Evolutionary conservation across 2,113 vertebrate species (phyloP).

Genomic region (Etheostoma spectabile): DNA sequence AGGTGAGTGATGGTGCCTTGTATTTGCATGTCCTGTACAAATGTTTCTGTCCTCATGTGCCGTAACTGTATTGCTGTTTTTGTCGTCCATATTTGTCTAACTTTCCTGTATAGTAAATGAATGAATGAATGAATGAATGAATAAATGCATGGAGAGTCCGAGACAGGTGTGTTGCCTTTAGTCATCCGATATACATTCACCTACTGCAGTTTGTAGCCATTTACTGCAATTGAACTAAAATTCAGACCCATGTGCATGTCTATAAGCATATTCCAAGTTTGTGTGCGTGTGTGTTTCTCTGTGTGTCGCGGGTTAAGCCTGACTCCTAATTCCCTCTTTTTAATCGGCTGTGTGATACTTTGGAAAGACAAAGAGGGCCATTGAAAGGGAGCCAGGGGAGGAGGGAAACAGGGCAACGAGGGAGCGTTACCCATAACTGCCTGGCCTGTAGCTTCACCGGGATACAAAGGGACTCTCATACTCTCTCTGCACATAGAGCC

Average conservation of each 20-base stretch:
- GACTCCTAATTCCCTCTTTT: slow-evolving; percentile 84
- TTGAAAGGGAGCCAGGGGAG: slow-evolving; percentile 72
- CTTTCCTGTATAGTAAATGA: too few relatives aligned
- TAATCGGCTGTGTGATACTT: slow-evolving; percentile 87
- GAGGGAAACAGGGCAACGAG: slow-evolving; percentile 62
- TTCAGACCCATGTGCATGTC: not conserved
- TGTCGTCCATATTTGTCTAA: too few relatives aligned
- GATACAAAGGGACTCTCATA: slow-evolving; percentile 82
- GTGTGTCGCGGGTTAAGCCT: slow-evolving; percentile 67
- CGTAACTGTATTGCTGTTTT: too few relatives aligned
- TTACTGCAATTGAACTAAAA: slow-evolving; percentile 13
- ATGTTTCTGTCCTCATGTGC: too few relatives aligned
- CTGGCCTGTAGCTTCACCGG: slow-evolving; percentile 73
- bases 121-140: too few relatives aligned
- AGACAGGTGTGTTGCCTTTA: not conserved
- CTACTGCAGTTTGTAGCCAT: not conserved
- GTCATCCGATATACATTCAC: not conserved
- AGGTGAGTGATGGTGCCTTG: not conserved
- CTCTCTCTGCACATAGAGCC: slow-evolving; percentile 51
- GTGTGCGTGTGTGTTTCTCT: slow-evolving; percentile 28
- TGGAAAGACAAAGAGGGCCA: slow-evolving; percentile 83
- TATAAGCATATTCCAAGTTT: slow-evolving; percentile 37
- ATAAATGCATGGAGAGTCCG: not conserved
- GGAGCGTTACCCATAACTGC: slow-evolving; percentile 73
- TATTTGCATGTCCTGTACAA: not conserved